Conservation (phyloP, 1,140 invertebrate genomes). For the Ditylenchus dipsaci region DNA sequence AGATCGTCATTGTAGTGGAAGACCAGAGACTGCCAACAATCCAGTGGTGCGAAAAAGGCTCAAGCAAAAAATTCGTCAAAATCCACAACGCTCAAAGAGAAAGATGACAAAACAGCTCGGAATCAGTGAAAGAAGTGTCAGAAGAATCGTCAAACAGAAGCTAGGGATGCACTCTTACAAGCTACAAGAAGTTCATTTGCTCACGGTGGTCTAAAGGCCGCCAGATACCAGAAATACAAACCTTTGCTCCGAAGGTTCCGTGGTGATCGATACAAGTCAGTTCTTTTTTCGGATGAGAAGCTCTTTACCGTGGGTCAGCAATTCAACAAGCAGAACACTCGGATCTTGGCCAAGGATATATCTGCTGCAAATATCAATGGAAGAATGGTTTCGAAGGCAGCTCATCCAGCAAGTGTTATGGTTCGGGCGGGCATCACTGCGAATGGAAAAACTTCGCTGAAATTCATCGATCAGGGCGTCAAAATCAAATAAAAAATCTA, state of each 20-base stretch:
- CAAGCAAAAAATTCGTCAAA: neutral
- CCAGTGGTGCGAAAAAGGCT: neutral
- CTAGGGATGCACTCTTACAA: neutral
- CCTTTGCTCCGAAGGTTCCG: too few relatives aligned
- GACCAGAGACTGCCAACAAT: neutral
- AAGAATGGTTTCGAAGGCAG: too few relatives aligned
- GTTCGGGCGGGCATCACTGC: constrained; percentile 14
- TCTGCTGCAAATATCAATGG: too few relatives aligned
- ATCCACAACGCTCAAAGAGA: neutral
- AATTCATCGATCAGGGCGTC: constrained; percentile 16
- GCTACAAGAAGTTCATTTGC: neutral
- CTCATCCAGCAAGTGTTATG: constrained; percentile 11
- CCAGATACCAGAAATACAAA: neutral
- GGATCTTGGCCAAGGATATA: neutral
- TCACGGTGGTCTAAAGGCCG: neutral
- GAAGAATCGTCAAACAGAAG: neutral
- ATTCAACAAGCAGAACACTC: neutral
- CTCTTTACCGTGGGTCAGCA: neutral
- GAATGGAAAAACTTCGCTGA: constrained; percentile 11
- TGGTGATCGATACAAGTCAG: too few relatives aligned
- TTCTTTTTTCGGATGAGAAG: neutral
- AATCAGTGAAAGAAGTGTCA: neutral
- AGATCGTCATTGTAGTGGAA: too few relatives aligned
- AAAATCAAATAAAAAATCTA: constrained; percentile 15
- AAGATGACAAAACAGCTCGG: neutral